Evolutionary conservation across 2,888 invertebrate genomes (phyloP), one percentile per base, ranked within the genome.

Genomic region (Hirtodrosophila trivittata): DNA sequence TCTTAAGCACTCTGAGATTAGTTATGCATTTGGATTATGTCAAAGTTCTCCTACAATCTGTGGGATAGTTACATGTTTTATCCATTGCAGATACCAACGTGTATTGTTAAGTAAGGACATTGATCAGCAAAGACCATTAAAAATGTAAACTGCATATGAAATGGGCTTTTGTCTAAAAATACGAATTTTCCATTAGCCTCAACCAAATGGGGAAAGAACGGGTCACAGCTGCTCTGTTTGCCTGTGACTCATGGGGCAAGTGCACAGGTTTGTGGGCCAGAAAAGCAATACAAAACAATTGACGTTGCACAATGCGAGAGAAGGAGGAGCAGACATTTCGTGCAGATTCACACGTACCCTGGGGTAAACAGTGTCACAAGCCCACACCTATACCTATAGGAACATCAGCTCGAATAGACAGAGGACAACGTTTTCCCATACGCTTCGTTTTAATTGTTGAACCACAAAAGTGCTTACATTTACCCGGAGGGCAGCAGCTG

Each of bases 391-490:
- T 21, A 47, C 28, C 39, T 35, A 42, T 25, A 43, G 9, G 26
- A 33, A 26, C 3, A 16, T 14, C 18, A 21, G 5, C 18, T 21
- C 2, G 18, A 13, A 51, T 30, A 52, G 49, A 38, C 16, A 37
- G 33, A 26, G 38, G 45, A 25, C n/a, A 6, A 25, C 13, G 55
- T 37, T 52, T 54, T 41, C 41, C 65, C 75, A 66, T 85, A 49
- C 57, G 71, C 63, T 66, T 67, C 71, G 63, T 64, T 78, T 86
- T 78, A 78, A 78, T 78, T 78, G 78, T 78, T 78, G 77, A 72
- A 56, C 77, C 77, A 66, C 77, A 84, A 65, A 76, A 86, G 78
- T 80, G 81, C 81, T 83, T 66, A 71, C 84, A 80, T 71, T 75
- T 71, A 26, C 54, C 75, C 51, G n/a, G 32, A 49, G 58, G 70